Base-by-base conservation (phyloP, 2,888 invertebrate genomes). In the Melanargia galathea region DNA sequence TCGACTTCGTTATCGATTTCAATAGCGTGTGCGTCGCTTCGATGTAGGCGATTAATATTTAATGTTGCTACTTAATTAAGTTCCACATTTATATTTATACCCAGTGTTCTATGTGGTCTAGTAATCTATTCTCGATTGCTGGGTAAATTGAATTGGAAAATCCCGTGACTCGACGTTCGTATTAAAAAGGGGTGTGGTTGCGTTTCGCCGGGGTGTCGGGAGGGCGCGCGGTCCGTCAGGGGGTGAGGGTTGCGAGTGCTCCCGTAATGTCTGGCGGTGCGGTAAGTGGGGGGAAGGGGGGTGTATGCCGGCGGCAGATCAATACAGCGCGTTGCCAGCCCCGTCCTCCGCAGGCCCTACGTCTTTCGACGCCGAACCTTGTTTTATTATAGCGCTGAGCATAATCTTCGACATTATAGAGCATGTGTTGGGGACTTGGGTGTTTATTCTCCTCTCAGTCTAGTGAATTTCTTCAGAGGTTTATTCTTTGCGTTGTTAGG, bases 291-390 rank as follows among this genome's bases (percentile, higher is more conserved):
- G 45, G 38, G 59, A 52, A 20, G 48, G 61, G 49, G 45, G 48
- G 61, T 43, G 45, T 1, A 20, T 22, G 55, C 56, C 69, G 66
- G 69, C 70, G 74, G 72, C 75, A 75, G 73, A 75, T 72, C 73
- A 72, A 73, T 73, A 75, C 78, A 70, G 75, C 80, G 82, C 76
- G 81, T 83, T 75, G 80, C 79, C 75, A 77, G 70, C 76, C 72
- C 73, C 70, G 71, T 76, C 87, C 90, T 87, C 87, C 87, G 83
- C 88, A 82, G 83, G 87, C 85, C 87, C 86, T 85, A 81, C 86
- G 86, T 90, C 90, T 90, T 90, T 90, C 90, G 84, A 90, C 90
- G 87, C 88, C 86, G 80, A 81, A 83, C 85, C 87, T 89, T 85
- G 83, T 87, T 90, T 90, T 66, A 90, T 89, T 88, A 90, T 83